phyloP scores from a whole-genome alignment of 2,797 vertebrate species.

The Pangasius mekongensis region DNA sequence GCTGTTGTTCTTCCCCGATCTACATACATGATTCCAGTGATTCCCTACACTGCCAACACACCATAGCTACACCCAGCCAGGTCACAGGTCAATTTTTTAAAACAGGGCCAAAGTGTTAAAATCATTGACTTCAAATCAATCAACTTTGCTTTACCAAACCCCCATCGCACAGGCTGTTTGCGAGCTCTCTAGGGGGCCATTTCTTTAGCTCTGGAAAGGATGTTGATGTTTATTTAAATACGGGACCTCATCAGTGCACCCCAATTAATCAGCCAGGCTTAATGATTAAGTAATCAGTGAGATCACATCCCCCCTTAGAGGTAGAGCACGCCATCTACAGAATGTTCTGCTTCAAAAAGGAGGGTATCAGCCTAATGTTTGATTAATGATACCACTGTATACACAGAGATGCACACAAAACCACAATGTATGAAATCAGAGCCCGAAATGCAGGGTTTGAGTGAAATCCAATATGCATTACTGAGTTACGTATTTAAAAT shows the following conservation, averaged over 20 bases:
- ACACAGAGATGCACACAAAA: slow-evolving; percentile 43
- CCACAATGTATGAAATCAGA: slow-evolving; percentile 40
- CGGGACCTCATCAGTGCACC: slow-evolving; percentile 56
- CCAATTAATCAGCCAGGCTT: slow-evolving; percentile 70
- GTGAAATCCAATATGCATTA: background rate
- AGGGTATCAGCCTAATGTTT: slow-evolving; percentile 11
- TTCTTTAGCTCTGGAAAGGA: slow-evolving; percentile 54
- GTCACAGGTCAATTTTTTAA: slow-evolving; percentile 42
- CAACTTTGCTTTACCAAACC: slow-evolving; percentile 49
- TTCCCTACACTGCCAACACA: slow-evolving; percentile 7
- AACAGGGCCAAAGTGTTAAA: slow-evolving; percentile 60
- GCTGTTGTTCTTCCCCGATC: slow-evolving; percentile 53
- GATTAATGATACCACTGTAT: slow-evolving; percentile 37
- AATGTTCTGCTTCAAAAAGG: slow-evolving; percentile 41
- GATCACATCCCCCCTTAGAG: slow-evolving; percentile 59
- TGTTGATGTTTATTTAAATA: slow-evolving; percentile 68
- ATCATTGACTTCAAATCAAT: slow-evolving; percentile 66
- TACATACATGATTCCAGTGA: slow-evolving; percentile 50
- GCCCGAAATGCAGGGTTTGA: background rate
- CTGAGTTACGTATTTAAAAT: slow-evolving; percentile 12
- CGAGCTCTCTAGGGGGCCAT: slow-evolving; percentile 40
- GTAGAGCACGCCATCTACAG: slow-evolving; percentile 53
- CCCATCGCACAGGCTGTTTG: slow-evolving; percentile 29
- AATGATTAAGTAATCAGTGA: slow-evolving; percentile 69
- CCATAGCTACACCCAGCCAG: slow-evolving; percentile 30